These are phyloP conservation scores for Drepana falcataria DNA, from an alignment of 2,888 invertebrate genomes.

Conservation along the genomic window DNA sequence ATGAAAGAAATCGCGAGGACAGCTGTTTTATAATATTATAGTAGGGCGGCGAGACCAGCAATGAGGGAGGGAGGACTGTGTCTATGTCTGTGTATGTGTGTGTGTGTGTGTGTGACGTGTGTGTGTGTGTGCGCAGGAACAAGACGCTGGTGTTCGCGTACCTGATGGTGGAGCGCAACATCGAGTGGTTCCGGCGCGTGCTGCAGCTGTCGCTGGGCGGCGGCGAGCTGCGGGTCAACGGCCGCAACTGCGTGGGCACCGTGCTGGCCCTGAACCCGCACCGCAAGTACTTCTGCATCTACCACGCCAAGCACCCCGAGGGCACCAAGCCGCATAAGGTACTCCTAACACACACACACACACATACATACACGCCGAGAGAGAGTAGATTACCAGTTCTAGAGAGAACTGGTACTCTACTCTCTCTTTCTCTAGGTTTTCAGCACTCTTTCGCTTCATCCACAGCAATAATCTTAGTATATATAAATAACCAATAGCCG, in stretches of 20 bases:
- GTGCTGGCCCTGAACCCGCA: constrained; percentile 97
- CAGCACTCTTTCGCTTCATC: too few relatives aligned
- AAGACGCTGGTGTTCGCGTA: constrained; percentile 97
- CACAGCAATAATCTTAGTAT: too few relatives aligned
- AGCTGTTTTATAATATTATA: too few relatives aligned
- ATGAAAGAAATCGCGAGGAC: too few relatives aligned
- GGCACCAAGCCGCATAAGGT: constrained; percentile 83
- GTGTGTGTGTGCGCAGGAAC: constrained; percentile 82
- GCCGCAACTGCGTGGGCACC: constrained; percentile 97
- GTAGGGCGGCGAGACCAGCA: too few relatives aligned
- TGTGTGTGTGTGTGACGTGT: background rate
- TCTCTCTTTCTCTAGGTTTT: too few relatives aligned
- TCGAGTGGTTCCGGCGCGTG: constrained; percentile 95
- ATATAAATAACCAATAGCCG: too few relatives aligned
- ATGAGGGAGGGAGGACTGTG: too few relatives aligned
- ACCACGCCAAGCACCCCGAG: constrained; percentile 97
- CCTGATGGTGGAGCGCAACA: constrained; percentile 93
- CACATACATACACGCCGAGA: background rate
- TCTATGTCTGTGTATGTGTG: too few relatives aligned
- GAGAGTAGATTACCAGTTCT: too few relatives aligned
- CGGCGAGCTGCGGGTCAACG: constrained; percentile 92
- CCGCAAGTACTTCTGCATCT: constrained; percentile 98
- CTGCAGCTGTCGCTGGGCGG: constrained; percentile 92
- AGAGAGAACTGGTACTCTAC: background rate
- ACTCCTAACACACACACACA: constrained; percentile 12